Evolutionary conservation across 2,797 vertebrate genomes (phyloP).

Genomic region (Sebastes taczanowskii): DNA sequence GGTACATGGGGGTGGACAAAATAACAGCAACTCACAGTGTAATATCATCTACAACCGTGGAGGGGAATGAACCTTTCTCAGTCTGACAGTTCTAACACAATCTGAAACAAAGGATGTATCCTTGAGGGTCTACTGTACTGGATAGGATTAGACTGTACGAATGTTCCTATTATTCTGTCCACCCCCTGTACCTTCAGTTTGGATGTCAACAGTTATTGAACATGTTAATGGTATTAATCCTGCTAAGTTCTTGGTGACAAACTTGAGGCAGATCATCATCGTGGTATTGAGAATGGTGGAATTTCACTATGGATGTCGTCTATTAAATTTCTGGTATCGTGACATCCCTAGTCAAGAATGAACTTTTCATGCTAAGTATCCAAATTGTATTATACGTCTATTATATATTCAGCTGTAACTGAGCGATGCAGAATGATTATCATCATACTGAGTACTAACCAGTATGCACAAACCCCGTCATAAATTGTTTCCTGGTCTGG

Average conservation of each 20-base stretch:
- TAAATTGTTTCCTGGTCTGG: not conserved
- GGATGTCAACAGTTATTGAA: not conserved
- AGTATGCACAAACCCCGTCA: not conserved
- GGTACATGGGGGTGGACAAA: not conserved
- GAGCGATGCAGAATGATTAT: not conserved
- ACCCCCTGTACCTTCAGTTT: not conserved
- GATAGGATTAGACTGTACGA: not conserved
- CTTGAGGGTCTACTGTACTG: not conserved
- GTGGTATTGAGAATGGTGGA: not conserved
- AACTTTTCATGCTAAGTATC: not conserved
- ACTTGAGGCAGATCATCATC: no score
- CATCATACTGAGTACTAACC: not conserved
- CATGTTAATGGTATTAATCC: not conserved
- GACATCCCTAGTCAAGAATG: not conserved
- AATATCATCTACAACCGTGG: not conserved
- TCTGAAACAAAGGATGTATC: not conserved
- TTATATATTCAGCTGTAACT: not conserved
- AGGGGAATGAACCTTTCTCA: not conserved
- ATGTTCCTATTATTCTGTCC: not conserved
- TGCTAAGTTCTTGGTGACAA: accelerated
- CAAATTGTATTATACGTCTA: not conserved
- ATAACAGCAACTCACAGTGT: not conserved
- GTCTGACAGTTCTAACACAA: not conserved
- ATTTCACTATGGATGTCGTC: not conserved
- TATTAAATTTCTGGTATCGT: accelerated